Evolutionary conservation across 1,140 invertebrate species (phyloP).

Genomic region (Magallana gigas): DNA sequence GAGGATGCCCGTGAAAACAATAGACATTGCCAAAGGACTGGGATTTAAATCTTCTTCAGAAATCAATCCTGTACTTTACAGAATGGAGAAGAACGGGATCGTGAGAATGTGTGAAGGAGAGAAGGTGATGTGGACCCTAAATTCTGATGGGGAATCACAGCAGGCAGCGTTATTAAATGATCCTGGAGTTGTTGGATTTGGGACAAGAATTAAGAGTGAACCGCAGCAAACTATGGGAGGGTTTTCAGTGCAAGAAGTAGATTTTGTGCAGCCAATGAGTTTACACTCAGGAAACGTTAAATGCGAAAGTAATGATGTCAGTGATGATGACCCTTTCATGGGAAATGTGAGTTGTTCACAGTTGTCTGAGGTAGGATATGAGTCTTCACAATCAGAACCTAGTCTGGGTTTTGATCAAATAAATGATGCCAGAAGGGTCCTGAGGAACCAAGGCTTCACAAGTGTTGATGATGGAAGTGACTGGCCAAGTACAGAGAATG

Average conservation of each 20-base stretch:
- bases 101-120: not conserved
- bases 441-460: not conserved
- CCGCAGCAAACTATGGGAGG: not conserved
- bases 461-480: slow-evolving; percentile 2
- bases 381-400: slow-evolving; percentile 1
- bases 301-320: not conserved
- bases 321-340: not conserved
- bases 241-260: not conserved
- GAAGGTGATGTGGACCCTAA: slow-evolving; percentile 33
- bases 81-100: slow-evolving; percentile 47
- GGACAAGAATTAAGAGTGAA: not conserved
- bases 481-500: not conserved
- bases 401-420: slow-evolving; percentile 14
- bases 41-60: slow-evolving; percentile 68
- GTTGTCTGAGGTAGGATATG: not conserved
- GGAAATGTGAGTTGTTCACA: not conserved
- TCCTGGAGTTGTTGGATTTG: not conserved
- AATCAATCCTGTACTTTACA: slow-evolving; percentile 71
- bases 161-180: not conserved
- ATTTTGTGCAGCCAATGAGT: not conserved
- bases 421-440: not conserved
- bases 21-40: slow-evolving; percentile 68
- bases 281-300: not conserved
- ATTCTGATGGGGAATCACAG: not conserved
- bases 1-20: slow-evolving; percentile 63